Conservation (phyloP, 2,113 vertebrate species). For the Pseudorasbora parva region DNA sequence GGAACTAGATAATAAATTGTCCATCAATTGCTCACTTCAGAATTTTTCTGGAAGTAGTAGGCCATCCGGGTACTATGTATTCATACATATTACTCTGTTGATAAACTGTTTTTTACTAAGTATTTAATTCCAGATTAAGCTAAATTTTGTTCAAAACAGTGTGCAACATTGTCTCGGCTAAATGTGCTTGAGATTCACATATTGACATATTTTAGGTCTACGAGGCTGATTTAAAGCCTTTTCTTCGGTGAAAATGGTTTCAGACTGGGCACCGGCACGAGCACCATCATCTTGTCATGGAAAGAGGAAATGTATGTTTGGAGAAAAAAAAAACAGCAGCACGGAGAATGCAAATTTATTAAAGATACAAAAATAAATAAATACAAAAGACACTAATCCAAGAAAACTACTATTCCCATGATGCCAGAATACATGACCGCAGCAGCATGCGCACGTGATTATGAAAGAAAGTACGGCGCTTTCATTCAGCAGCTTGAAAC, state of each 20-base stretch:
- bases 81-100: too few species aligned
- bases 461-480: constrained; percentile 72
- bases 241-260: background rate
- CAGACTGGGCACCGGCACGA: background rate
- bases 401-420: constrained; percentile 81
- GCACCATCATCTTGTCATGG: background rate
- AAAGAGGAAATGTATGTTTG: background rate
- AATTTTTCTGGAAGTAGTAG: too few species aligned
- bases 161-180: too few species aligned
- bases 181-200: background rate
- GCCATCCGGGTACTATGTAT: too few species aligned
- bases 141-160: too few species aligned
- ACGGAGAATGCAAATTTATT: constrained; percentile 77
- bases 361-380: constrained; percentile 83
- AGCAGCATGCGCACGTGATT: constrained; percentile 86
- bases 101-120: too few species aligned
- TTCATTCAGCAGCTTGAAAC: constrained; percentile 80
- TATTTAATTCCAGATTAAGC: too few species aligned
- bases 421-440: constrained; percentile 77
- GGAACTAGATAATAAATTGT: too few species aligned
- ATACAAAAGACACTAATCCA: constrained; percentile 78
- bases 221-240: background rate
- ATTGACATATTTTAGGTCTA: background rate
- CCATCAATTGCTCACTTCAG: too few species aligned
- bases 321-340: constrained; percentile 57